Base-by-base conservation (phyloP, 2,797 vertebrate genomes). In the Acanthurus tractus region DNA sequence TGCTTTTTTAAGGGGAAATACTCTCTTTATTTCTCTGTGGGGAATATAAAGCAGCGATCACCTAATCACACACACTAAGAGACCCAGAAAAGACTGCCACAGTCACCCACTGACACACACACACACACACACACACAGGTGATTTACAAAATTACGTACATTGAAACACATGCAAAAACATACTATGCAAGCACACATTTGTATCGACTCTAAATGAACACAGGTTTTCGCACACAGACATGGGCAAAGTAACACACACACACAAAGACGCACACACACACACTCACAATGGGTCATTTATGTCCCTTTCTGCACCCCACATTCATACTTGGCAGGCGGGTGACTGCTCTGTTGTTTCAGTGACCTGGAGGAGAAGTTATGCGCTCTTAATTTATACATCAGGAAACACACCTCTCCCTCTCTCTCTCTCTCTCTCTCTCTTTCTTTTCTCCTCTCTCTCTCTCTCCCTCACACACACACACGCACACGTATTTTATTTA, bases 1-100 rank as follows among this genome's bases (percentile, higher is more conserved):
- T 94, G 92, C 25, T 96, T 96, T 96, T 98, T 97, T 94, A 93
- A 95, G 95, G 95, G 95, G 95, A 97, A 97, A 96, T 94, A 94
- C 94, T 96, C 94, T 95, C 95, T 96, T 97, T 96, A 95, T 94
- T 95, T 95, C 95, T 96, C 96, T 95, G 93, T 93, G 89, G 96
- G 96, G 96, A 97, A 96, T 96, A 96, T 95, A 96, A 96, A 96
- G 96, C 94, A 95, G 94, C 90, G 94, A 94, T 96, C 96, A 97
- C 96, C 96, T 97, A 97, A 96, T 97, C 96, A 96, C 96, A 95
- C 93, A 95, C 91, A 76, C 74, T 71, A 56, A 85, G 78, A 72
- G 80, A 84, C 72, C 76, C 92, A 92, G 92, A 96, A 95, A 95
- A 95, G 93, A 92, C 22, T 61, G 46, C 1, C 89, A 91, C 89